A percentile compares a stretch with the other conserved stretches of the same genome.
Conservation (phyloP, 2,888 invertebrate genomes). For the Norana najaformis region DNA sequence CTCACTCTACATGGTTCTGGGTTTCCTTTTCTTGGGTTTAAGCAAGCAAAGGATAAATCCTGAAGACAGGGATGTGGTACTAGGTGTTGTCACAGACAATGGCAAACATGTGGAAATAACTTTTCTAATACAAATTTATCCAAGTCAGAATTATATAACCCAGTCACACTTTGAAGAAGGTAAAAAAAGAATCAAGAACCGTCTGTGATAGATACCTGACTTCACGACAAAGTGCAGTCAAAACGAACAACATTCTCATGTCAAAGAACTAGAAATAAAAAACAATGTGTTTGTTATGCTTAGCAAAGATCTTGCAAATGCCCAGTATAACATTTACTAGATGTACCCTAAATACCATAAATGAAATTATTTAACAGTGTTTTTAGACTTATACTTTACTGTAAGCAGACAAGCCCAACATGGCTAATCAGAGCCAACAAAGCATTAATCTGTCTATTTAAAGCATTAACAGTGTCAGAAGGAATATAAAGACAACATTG, state of each 20-base stretch:
- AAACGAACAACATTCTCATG: constrained; percentile 82
- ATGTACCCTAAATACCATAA: too few species aligned
- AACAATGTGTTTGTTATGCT: neutral
- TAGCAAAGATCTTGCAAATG: neutral
- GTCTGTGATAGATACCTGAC: constrained; percentile 62
- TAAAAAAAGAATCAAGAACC: neutral
- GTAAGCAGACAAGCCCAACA: too few species aligned
- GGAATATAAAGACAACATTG: too few species aligned
- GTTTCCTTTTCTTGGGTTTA: neutral
- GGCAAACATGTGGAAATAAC: neutral
- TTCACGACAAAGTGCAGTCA: constrained; percentile 79
- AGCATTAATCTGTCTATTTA: too few species aligned
- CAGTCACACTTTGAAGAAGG: neutral
- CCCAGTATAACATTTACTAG: too few species aligned
- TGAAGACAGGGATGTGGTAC: neutral
- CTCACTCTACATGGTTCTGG: too few species aligned
- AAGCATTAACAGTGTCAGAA: too few species aligned
- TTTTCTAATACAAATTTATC: neutral
- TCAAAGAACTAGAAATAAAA: constrained; percentile 71
- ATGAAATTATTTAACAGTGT: too few species aligned
- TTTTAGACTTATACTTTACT: too few species aligned
- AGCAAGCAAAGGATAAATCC: neutral
- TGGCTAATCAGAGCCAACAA: too few species aligned
- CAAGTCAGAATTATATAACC: neutral
- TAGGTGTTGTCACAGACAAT: neutral